phyloP scores from a whole-genome alignment of 2,888 invertebrate genomes.

The Adelognathus sp. region DNA sequence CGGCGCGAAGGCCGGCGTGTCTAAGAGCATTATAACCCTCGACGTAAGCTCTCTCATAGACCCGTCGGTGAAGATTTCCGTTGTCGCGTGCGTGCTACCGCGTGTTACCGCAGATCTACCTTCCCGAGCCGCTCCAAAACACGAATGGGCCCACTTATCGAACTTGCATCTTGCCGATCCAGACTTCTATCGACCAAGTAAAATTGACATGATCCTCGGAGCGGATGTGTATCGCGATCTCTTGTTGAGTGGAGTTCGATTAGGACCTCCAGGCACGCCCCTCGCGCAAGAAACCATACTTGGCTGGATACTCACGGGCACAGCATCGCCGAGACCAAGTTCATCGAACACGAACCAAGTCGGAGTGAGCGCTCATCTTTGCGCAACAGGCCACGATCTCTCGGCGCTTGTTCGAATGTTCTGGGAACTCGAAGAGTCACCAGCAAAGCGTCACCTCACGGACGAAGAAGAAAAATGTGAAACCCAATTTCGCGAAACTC shows the following conservation, averaged over 20 bases:
- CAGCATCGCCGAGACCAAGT: background rate
- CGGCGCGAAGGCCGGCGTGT: background rate
- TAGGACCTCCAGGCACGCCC: background rate
- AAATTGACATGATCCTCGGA: background rate
- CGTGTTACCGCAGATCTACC: background rate
- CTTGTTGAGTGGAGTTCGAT: background rate
- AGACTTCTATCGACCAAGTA: background rate
- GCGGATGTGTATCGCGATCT: background rate
- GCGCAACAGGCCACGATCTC: background rate
- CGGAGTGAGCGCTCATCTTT: background rate
- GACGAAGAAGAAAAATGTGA: constrained; percentile 18
- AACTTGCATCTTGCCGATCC: background rate
- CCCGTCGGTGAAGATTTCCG: background rate
- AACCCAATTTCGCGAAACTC: background rate
- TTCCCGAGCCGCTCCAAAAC: background rate
- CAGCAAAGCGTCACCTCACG: background rate
- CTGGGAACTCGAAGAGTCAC: constrained; percentile 22
- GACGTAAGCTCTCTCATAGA: background rate
- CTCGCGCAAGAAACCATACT: background rate
- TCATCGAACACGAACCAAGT: background rate
- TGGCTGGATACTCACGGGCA: background rate
- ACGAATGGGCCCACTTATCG: background rate
- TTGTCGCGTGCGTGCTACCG: background rate
- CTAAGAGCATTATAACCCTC: background rate
- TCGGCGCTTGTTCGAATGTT: background rate